Evolutionary conservation across 2,888 invertebrate genomes (phyloP).

Genomic region (Iselma pallidipennis): DNA sequence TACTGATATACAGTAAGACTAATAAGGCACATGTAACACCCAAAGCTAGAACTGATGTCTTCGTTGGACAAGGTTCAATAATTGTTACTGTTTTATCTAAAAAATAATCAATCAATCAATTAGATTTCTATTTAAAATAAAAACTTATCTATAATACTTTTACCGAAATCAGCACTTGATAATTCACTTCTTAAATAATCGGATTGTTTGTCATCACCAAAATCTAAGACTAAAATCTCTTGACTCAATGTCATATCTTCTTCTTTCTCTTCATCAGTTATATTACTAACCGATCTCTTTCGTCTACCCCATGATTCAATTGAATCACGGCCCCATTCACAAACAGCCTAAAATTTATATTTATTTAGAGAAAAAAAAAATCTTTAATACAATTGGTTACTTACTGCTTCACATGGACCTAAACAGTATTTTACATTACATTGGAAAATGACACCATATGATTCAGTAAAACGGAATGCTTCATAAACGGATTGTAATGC

Average conservation of each 20-base stretch:
- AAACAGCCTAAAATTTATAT: constrained; percentile 69
- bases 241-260: constrained; percentile 93
- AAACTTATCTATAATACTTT: constrained; percentile 60
- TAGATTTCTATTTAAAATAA: not conserved
- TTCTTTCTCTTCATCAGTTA: constrained; percentile 66
- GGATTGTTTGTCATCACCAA: constrained; percentile 85
- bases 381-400: constrained; percentile 40
- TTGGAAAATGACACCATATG: constrained; percentile 95
- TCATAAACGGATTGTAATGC: constrained; percentile 90
- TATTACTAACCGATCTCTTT: constrained; percentile 71
- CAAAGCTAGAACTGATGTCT: constrained; percentile 86
- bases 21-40: constrained; percentile 90
- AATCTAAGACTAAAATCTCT: constrained; percentile 90
- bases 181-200: constrained; percentile 80
- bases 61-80: constrained; percentile 89
- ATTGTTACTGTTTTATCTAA: constrained; percentile 90
- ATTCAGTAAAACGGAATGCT: constrained; percentile 94
- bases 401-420: constrained; percentile 91
- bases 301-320: constrained; percentile 91
- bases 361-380: constrained; percentile 11
- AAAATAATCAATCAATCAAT: constrained; percentile 33
- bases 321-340: constrained; percentile 89
- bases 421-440: constrained; percentile 96
- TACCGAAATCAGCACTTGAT: constrained; percentile 73
- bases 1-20: constrained; percentile 86